phyloP scores from a whole-genome alignment of 2,797 vertebrate genomes.

The Uromys caudimaculatus region DNA sequence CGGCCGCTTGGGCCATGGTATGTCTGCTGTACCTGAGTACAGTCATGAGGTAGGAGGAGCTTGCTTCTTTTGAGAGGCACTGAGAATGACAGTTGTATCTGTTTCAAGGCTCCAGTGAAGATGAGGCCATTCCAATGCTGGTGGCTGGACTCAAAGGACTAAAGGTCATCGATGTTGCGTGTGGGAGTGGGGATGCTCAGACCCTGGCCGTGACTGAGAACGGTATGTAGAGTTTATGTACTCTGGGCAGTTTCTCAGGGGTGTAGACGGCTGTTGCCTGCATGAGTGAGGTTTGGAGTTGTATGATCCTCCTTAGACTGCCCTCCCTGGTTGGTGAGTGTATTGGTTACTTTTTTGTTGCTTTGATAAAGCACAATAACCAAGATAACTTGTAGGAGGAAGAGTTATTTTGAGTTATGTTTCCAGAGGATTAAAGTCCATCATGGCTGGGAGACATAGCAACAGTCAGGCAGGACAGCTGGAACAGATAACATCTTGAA shows the following conservation, averaged over 20 bases:
- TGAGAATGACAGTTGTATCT: not conserved
- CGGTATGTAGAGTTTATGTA: conserved; percentile 86
- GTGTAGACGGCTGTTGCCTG: not conserved
- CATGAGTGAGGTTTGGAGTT: not conserved
- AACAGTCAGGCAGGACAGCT: not conserved
- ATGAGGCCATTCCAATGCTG: conserved; percentile 96
- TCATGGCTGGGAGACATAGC: not conserved
- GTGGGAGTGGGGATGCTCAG: conserved; percentile 98
- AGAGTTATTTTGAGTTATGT: not conserved
- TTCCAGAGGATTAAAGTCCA: not conserved
- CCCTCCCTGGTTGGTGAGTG: not conserved
- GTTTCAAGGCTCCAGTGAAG: conserved; percentile 95
- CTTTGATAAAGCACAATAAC: not conserved
- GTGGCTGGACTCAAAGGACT: conserved; percentile 96
- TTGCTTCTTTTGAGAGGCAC: not conserved
- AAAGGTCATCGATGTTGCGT: conserved; percentile 96
- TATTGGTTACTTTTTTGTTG: not conserved
- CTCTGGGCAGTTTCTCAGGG: not conserved
- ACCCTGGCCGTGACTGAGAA: conserved; percentile 98
- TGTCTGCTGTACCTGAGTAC: not conserved
- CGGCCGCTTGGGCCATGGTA: conserved; percentile 97
- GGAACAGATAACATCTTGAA: not conserved
- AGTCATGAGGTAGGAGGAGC: not conserved
- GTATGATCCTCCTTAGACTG: not conserved
- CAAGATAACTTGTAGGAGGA: not conserved